A percentile compares a stretch with the other conserved stretches of the same genome.
Conservation (phyloP, 2,888 invertebrate genomes). For the Dyspetes luteomarginatus region DNA sequence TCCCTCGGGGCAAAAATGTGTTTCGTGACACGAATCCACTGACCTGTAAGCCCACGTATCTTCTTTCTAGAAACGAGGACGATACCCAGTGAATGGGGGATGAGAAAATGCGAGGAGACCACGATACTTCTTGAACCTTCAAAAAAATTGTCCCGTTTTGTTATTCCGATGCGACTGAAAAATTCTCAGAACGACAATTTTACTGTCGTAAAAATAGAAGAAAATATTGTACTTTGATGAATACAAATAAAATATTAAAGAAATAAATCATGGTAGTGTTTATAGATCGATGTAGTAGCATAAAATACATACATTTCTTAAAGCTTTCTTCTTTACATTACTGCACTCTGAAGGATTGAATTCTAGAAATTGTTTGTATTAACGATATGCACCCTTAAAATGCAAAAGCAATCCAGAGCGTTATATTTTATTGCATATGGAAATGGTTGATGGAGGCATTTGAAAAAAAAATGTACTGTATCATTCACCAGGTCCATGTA, state of each 20-base stretch:
- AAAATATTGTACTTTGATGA: too few relatives aligned
- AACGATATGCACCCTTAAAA: neutral
- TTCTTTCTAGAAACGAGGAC: neutral
- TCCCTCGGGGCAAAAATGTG: constrained; percentile 17
- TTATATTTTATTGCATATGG: neutral
- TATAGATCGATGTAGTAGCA: neutral
- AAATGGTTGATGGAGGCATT: neutral
- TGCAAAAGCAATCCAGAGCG: neutral
- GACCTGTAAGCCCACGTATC: constrained; percentile 28
- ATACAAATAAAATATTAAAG: too few relatives aligned
- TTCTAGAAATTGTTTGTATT: neutral
- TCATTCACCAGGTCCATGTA: neutral
- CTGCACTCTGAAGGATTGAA: neutral
- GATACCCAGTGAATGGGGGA: neutral
- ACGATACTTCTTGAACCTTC: neutral
- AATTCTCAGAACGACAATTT: too few relatives aligned
- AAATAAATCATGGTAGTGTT: too few relatives aligned
- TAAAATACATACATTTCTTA: neutral
- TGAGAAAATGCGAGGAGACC: neutral
- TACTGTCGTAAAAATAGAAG: too few relatives aligned
- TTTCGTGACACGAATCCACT: constrained; percentile 30
- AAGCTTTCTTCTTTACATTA: neutral
- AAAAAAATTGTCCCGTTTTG: neutral
- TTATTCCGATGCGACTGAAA: neutral
- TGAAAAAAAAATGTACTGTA: neutral